phyloP scores from a whole-genome alignment of 2,113 vertebrate species.

The Corvus cornix region DNA sequence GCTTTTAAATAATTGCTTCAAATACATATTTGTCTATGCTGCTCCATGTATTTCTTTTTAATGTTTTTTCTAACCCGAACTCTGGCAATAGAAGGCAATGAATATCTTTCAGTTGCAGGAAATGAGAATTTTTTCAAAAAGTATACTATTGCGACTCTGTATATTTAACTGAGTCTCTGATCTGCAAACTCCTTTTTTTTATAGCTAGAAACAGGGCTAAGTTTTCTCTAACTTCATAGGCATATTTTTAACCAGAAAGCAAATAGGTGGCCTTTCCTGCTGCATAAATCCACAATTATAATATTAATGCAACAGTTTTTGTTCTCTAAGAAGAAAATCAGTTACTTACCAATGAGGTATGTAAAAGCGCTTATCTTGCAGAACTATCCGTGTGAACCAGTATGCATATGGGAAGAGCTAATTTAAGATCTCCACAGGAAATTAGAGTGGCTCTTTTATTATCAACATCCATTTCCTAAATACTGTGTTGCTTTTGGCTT shows the following conservation, averaged over 20 bases:
- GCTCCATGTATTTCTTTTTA: constrained; percentile 49
- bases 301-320: constrained; percentile 4
- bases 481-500: constrained; percentile 41
- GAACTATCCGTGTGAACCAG: constrained; percentile 49
- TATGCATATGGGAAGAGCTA: constrained; percentile 43
- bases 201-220: background rate
- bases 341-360: constrained; percentile 5
- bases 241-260: background rate
- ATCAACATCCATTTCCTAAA: constrained; percentile 43
- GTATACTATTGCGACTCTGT: background rate
- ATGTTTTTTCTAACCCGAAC: constrained; percentile 31
- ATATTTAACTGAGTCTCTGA: background rate
- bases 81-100: constrained; percentile 21
- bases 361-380: constrained; percentile 43
- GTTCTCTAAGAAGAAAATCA: background rate
- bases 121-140: constrained; percentile 16
- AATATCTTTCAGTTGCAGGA: background rate
- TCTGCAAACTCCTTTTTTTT: background rate
- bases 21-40: constrained; percentile 21
- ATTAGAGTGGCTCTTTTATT: constrained; percentile 50
- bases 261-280: background rate
- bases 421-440: constrained; percentile 65
- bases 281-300: background rate
- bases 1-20: constrained; percentile 38
- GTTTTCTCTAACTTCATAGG: background rate